phyloP scores from a whole-genome alignment of 2,113 vertebrate genomes.

The Hippoglossus stenolepis region DNA sequence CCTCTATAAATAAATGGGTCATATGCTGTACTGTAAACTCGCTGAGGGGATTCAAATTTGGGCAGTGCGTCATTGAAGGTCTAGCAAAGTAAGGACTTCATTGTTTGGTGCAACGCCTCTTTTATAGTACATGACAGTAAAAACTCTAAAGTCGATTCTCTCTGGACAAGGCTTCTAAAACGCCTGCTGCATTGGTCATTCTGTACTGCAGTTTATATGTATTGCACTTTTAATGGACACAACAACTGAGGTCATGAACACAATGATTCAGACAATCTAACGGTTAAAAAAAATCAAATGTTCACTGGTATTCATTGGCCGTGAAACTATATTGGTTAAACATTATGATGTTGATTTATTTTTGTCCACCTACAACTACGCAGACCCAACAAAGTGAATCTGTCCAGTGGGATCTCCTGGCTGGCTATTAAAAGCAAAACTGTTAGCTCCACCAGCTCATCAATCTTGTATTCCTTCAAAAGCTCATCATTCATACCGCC shows the following conservation, averaged over 20 bases:
- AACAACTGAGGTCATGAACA: neutral
- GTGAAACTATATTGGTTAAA: neutral
- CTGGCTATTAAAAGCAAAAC: neutral
- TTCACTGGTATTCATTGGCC: too few relatives aligned
- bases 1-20: neutral
- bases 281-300: too few relatives aligned
- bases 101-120: too few relatives aligned
- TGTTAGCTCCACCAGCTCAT: slow-evolving; percentile 5
- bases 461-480: slow-evolving; percentile 3
- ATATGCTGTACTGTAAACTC: neutral
- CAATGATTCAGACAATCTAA: neutral
- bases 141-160: too few relatives aligned
- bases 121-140: too few relatives aligned
- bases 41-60: too few relatives aligned
- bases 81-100: too few relatives aligned
- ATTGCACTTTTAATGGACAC: neutral
- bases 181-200: neutral
- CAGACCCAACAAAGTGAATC: neutral
- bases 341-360: neutral
- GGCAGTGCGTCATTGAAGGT: too few relatives aligned
- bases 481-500: slow-evolving; percentile 2
- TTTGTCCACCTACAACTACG: neutral
- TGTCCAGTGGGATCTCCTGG: neutral
- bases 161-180: neutral
- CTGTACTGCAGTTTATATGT: neutral